phyloP scores from a whole-genome alignment of 1,140 invertebrate genomes.

The Vanessa atalanta region DNA sequence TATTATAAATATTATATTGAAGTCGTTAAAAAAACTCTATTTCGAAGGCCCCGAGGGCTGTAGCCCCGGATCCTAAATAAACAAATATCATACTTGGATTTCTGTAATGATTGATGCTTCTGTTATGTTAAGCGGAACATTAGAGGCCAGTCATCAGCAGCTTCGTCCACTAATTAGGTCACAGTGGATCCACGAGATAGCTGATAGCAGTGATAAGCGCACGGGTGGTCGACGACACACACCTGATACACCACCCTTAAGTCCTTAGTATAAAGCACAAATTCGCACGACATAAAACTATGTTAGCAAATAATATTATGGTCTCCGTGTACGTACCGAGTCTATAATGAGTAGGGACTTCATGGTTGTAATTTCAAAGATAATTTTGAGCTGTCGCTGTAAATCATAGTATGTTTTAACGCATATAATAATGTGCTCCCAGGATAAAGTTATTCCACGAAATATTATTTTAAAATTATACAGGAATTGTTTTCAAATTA shows the following conservation, averaged over 20 bases:
- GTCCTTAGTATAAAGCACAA: not conserved
- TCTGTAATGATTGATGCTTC: not conserved
- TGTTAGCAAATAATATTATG: not conserved
- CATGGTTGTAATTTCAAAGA: slow-evolving; percentile 13
- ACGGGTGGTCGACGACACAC: slow-evolving; percentile 50
- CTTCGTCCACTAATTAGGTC: slow-evolving; percentile 56
- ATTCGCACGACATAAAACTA: not conserved
- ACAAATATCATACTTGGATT: no score
- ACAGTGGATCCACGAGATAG: slow-evolving; percentile 45
- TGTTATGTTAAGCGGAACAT: slow-evolving; percentile 33
- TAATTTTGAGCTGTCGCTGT: slow-evolving; percentile 1
- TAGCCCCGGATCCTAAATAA: no score
- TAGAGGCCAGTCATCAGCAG: slow-evolving; percentile 36
- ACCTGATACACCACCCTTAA: not conserved
- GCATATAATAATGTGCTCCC: not conserved
- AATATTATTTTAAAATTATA: not conserved
- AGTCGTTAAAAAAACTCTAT: no score
- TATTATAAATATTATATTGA: no score
- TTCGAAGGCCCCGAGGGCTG: no score
- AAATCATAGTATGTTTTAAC: not conserved
- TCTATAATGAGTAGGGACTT: slow-evolving; percentile 9
- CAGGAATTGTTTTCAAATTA: no score
- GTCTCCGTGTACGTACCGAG: not conserved
- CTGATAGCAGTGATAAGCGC: slow-evolving; percentile 43
- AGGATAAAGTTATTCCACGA: not conserved